phyloP scores from a whole-genome alignment of 2,113 vertebrate species.

The Marmota flaviventris region DNA sequence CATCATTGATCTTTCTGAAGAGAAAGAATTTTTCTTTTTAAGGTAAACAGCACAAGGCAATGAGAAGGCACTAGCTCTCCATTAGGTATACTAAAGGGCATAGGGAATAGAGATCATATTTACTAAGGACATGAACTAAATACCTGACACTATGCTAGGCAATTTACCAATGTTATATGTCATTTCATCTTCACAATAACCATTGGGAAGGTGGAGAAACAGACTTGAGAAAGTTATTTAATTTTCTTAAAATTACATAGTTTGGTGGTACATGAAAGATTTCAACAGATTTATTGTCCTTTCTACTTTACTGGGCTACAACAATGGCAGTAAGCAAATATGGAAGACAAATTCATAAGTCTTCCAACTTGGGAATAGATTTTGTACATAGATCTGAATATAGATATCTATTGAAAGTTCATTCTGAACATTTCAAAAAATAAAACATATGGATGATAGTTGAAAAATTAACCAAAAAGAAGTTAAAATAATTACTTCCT shows the following conservation, averaged over 20 bases:
- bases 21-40: not conserved
- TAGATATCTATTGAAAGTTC: not conserved
- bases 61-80: not conserved
- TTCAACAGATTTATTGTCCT: not conserved
- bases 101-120: not conserved
- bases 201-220: not conserved
- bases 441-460: not conserved
- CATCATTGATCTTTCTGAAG: not conserved
- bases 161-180: not conserved
- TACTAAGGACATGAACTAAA: not conserved
- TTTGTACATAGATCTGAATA: not conserved
- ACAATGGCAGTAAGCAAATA: not conserved
- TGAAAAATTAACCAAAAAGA: not conserved
- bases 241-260: not conserved
- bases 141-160: not conserved
- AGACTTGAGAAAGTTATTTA: not conserved
- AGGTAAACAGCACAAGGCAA: not conserved
- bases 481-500: not conserved
- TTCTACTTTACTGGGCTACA: not conserved
- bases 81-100: not conserved
- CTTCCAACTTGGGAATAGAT: not conserved
- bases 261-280: not conserved
- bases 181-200: not conserved
- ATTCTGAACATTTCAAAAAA: constrained; percentile 1
- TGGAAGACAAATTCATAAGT: not conserved